These are phyloP conservation scores for Aurelia aurita complex sp. Pacific DNA, from an alignment of 30 jellyfish, hydroid and myxozoan genomes.

Conservation along the genomic window DNA sequence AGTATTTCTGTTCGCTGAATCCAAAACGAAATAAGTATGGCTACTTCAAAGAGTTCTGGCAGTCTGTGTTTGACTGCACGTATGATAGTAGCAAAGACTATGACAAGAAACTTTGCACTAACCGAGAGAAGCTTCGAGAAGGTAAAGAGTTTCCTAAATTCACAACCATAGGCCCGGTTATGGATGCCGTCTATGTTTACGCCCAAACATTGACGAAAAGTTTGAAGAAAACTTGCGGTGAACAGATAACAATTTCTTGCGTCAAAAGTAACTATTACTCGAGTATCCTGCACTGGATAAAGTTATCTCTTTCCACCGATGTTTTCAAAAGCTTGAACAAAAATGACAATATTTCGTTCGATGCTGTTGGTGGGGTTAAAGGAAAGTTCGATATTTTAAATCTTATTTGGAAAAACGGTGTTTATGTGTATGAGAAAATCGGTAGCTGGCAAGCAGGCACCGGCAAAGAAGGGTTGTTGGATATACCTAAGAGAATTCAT, in stretches of 20 bases:
- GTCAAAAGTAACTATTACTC: conserved; percentile 9
- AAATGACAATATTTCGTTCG: conserved; percentile 34
- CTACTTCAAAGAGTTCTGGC: conserved; percentile 65
- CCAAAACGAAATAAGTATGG: conserved; percentile 33
- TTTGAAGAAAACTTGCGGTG: conserved; percentile 33
- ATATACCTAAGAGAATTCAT: background rate
- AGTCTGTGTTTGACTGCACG: conserved; percentile 54
- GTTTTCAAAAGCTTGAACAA: conserved; percentile 15
- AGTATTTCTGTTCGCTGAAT: conserved; percentile 52
- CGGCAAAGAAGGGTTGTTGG: background rate
- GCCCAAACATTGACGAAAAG: conserved; percentile 44
- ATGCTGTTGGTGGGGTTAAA: conserved; percentile 56
- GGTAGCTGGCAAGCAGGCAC: conserved; percentile 59
- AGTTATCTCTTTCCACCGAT: conserved; percentile 6
- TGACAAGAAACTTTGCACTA: conserved; percentile 28
- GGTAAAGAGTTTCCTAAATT: conserved; percentile 14
- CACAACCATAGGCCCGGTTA: conserved; percentile 44
- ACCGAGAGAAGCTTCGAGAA: conserved; percentile 37
- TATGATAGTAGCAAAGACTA: background rate
- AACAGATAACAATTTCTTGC: conserved; percentile 15
- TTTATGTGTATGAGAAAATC: conserved; percentile 9
- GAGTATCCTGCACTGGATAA: conserved; percentile 18
- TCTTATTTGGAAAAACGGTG: conserved; percentile 6
- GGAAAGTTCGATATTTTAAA: conserved; percentile 55
- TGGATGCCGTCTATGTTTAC: conserved; percentile 61